Base-by-base conservation (phyloP, 2,113 vertebrate species). In the Octodon degus region DNA sequence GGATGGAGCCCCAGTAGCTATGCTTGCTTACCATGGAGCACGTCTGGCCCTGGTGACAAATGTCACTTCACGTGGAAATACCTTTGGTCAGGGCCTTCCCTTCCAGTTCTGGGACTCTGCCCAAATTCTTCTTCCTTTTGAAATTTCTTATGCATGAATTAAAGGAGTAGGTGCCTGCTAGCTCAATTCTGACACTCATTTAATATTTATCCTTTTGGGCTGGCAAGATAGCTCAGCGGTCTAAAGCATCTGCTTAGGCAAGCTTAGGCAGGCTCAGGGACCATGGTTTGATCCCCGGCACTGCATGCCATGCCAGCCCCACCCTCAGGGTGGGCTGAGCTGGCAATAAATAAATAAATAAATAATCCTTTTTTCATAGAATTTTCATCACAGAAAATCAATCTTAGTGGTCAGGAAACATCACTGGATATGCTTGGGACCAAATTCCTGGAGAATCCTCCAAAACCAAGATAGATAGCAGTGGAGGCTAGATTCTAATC, bases 41-140 rank as follows among this genome's bases (percentile, higher is more conserved):
- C 2, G 20, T 50, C 2, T 50, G 62, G 5, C 63, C 70, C 58
- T 17, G 1, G 9, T 7, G 55, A 81, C 34, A 55, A 9, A 65
- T 0, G 0, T 47, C 82, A 6, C 67, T 62, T 24, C 8, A 37
- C 67, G 40, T 4, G 14, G 74, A 93, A 86, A 62, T 0, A 4
- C 22, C n/a, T 62, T 25, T 0, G 0, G 22, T 8, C 5, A 0
- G 86, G 24, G 7, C n/a, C 58, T 5, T 67, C 30, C 25, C 25
- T 63, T 62, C 22, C 62, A 43, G n/a, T 53, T 50, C 20, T 20
- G 12, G 34, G 84, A 19, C 11, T 17, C 68, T 63, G 20, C 34
- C 55, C 55, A 55, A 62, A 22, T 30, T 40, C 50, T 19, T 83
- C 32, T 55, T 34, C 32, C 58, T 86, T n/a, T 84, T 1, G 2